Base-by-base conservation (phyloP, 2,888 invertebrate species). In the Plutella xylostella region DNA sequence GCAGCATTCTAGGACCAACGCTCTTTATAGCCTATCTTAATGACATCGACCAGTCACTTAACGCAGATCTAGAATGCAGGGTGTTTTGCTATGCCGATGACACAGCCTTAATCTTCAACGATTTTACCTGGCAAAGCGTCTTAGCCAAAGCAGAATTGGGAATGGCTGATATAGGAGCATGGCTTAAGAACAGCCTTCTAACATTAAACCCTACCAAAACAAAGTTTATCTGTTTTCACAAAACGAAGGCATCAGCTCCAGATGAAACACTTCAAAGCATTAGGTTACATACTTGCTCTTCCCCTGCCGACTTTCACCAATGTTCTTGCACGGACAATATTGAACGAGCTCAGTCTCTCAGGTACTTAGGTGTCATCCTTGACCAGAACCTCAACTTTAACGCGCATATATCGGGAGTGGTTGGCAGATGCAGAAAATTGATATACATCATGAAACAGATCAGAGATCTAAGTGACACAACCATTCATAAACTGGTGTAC, bases 11-110 rank as follows among this genome's bases (percentile, higher is more conserved):
- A 3, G 28, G 28, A 9, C 28, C 28, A 9, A 28, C n/a, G 2
- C n/a, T 28, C 11, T 28, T 28, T 20, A 20, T 11, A 17, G 34
- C 14, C 38, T 49, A 3, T 31, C 50, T 37, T 51, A 50, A 49
- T 41, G 28, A 28, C n/a, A n/a, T n/a, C n/a, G n/a, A n/a, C n/a
- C n/a, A n/a, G n/a, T n/a, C n/a, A n/a, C n/a, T 28, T 28, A 28
- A 6, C 7, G 3, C 11, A 28, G n/a, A 9, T n/a, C n/a, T n/a
- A 28, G 28, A 28, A 6, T 12, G 9, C 38, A 19, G 47, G 48
- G 3, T 12, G 7, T 28, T 28, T 12, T 28, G 11, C n/a, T 28
- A 12, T n/a, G 28, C 28, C n/a, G 28, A 28, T 28, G 28, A 28
- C n/a, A 28, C 28, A 28, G 28, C n/a, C n/a, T 9, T n/a, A 12